A percentile compares a stretch with the other conserved stretches of the same genome.
phyloP scores from a whole-genome alignment of 1,140 invertebrate genomes.

The Colletes latitarsis region DNA sequence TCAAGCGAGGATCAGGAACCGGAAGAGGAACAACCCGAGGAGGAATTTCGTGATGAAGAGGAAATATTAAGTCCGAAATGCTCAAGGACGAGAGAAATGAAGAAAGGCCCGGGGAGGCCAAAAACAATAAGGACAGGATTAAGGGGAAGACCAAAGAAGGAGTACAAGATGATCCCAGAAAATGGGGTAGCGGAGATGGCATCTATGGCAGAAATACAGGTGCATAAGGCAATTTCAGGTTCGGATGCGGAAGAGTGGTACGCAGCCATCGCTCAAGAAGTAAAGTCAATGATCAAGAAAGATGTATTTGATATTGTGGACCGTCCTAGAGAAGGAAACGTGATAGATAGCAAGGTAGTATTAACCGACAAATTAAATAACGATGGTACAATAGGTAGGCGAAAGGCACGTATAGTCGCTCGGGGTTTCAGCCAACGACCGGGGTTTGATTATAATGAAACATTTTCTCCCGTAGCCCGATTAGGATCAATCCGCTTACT shows the following conservation, averaged over 20 bases:
- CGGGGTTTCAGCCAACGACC: conserved; percentile 9
- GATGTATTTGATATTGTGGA: background rate
- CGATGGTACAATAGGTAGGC: background rate
- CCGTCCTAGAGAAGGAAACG: background rate
- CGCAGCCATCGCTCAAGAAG: background rate
- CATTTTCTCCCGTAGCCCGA: too few relatives aligned
- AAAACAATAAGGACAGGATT: conserved; percentile 7
- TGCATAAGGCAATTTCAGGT: background rate
- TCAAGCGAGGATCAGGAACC: background rate
- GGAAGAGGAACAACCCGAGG: background rate
- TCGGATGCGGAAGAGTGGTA: background rate
- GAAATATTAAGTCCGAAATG: too few relatives aligned
- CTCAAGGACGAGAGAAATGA: background rate
- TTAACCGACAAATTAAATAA: background rate
- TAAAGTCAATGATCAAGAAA: conserved; percentile 7
- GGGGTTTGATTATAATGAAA: conserved; percentile 1
- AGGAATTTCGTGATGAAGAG: too few relatives aligned
- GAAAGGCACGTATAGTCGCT: conserved; percentile 12
- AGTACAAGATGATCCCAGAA: background rate
- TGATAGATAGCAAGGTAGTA: background rate
- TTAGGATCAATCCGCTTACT: background rate
- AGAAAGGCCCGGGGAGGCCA: too few relatives aligned
- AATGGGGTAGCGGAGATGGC: background rate
- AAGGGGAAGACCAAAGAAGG: conserved; percentile 15
- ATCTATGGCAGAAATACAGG: conserved; percentile 1